A percentile compares a stretch with the other conserved stretches of the same genome.
phyloP scores from a whole-genome alignment of 2,113 vertebrate species.

The Hirundichthys speculiger region DNA sequence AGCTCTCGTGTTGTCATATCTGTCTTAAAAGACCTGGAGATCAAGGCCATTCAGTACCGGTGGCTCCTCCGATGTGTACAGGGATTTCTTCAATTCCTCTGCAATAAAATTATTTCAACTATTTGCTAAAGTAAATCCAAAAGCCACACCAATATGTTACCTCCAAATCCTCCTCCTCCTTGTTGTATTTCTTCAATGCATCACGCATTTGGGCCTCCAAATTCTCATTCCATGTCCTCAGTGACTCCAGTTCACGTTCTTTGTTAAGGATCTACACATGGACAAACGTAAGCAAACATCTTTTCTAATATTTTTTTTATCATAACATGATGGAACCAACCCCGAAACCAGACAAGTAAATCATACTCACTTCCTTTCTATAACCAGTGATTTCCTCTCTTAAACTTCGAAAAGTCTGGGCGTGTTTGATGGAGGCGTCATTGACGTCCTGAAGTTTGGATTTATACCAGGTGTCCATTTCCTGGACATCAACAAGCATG shows the following conservation, averaged over 20 bases:
- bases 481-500: conserved; percentile 58
- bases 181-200: conserved; percentile 55
- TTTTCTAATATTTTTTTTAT: not conserved
- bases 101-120: no score
- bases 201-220: conserved; percentile 73
- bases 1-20: no score
- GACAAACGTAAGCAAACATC: conserved; percentile 6
- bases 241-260: conserved; percentile 71
- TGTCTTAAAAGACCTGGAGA: no score
- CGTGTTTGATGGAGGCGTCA: conserved; percentile 78
- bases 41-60: no score
- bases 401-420: conserved; percentile 78
- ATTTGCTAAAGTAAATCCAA: no score
- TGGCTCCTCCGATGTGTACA: no score
- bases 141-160: conserved; percentile 28
- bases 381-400: conserved; percentile 76
- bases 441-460: conserved; percentile 85
- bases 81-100: no score
- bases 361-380: conserved; percentile 83
- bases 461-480: conserved; percentile 85
- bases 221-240: conserved; percentile 76
- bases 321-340: not conserved
- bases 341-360: not conserved
- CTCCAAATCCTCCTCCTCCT: conserved; percentile 60
- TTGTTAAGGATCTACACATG: conserved; percentile 72